Percentiles rank a stretch among this genome's conserved stretches.
phyloP scores from a whole-genome alignment of 2,113 vertebrate species.

The Glareola pratincola region DNA sequence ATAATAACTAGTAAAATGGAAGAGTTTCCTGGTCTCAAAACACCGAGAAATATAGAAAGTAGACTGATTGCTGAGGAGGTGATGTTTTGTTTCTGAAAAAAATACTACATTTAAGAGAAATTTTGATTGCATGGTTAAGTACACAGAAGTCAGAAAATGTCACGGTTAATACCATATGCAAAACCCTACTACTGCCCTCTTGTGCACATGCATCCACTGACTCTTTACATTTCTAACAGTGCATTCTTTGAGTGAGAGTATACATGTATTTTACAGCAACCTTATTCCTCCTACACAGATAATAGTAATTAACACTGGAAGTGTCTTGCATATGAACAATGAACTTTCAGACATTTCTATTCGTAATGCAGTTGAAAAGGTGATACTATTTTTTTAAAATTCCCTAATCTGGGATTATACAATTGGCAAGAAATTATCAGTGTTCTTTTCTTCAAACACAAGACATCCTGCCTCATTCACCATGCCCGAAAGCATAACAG shows the following conservation, averaged over 20 bases:
- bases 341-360: not conserved
- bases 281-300: not conserved
- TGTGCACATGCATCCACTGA: conserved; percentile 34
- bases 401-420: not conserved
- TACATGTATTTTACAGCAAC: not conserved
- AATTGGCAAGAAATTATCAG: not conserved
- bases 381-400: not conserved
- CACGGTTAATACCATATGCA: not conserved
- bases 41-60: not conserved
- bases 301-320: not conserved
- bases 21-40: not conserved
- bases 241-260: not conserved
- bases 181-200: conserved; percentile 61
- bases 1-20: not conserved
- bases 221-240: not conserved
- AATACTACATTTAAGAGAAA: not conserved
- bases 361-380: not conserved
- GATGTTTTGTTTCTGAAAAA: not conserved
- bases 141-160: not conserved
- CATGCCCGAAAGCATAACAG: not conserved
- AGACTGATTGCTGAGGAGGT: not conserved
- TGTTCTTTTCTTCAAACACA: not conserved
- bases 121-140: not conserved
- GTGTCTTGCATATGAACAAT: not conserved
- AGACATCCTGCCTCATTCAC: not conserved